Conservation (phyloP, 2,888 invertebrate genomes). For the Dicyrtoma fusca region DNA sequence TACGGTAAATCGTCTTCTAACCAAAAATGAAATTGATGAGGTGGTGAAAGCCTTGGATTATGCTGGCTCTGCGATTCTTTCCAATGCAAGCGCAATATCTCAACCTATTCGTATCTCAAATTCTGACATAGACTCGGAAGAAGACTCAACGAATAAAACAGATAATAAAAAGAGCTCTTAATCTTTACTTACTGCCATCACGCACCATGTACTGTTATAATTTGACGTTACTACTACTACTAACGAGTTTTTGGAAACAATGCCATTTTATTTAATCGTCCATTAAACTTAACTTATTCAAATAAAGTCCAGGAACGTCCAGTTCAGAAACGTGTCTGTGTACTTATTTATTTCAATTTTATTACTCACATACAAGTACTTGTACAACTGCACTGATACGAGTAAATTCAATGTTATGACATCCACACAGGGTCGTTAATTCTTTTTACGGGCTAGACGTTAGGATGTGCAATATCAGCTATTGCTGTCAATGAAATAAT, state of each 20-base stretch:
- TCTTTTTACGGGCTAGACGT: too few species aligned
- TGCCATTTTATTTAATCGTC: conserved; percentile 26
- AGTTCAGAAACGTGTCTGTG: background rate
- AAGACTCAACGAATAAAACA: background rate
- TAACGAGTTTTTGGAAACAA: conserved; percentile 25
- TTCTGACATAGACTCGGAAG: background rate
- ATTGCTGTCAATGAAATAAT: too few species aligned
- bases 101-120: background rate
- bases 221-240: background rate
- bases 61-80: conserved; percentile 23
- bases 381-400: too few species aligned
- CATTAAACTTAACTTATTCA: conserved; percentile 15
- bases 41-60: conserved; percentile 41
- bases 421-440: too few species aligned
- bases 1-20: conserved; percentile 69
- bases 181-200: background rate
- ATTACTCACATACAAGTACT: too few species aligned
- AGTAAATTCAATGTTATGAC: too few species aligned
- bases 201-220: background rate
- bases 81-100: background rate
- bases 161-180: background rate
- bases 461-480: too few species aligned
- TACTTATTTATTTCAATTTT: too few species aligned
- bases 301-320: conserved; percentile 23
- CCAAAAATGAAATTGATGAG: conserved; percentile 65